Evolutionary conservation across 1,140 invertebrate species (phyloP).

Genomic region (Cheumatopsyche charites): DNA sequence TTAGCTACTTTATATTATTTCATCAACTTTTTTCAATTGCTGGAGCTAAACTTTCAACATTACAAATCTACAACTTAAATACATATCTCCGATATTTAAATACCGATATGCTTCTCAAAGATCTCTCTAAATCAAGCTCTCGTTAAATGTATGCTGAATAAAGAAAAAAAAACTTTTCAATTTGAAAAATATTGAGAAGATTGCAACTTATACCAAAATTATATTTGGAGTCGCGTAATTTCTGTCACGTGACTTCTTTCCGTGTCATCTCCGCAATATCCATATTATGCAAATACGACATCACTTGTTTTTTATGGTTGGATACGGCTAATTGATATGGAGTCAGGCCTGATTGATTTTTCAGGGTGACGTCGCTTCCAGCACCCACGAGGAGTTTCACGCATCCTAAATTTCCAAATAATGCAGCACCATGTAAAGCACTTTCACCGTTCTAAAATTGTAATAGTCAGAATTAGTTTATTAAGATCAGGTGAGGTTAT

Average conservation of each 20-base stretch:
- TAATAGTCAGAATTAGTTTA: not conserved
- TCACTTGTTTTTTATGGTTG: conserved; percentile 64
- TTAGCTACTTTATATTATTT: too few species aligned
- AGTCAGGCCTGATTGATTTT: conserved; percentile 74
- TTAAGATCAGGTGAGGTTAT: not conserved
- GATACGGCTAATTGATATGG: conserved; percentile 69
- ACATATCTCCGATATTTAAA: too few species aligned
- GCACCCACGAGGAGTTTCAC: conserved; percentile 77
- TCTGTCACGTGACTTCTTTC: conserved; percentile 13
- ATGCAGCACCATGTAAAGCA: conserved; percentile 85
- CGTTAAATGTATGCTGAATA: too few species aligned
- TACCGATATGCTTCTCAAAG: too few species aligned
- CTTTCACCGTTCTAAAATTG: conserved; percentile 87
- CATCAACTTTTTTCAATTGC: too few species aligned
- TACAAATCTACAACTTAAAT: too few species aligned
- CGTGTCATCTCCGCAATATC: conserved; percentile 46
- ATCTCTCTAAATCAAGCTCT: too few species aligned
- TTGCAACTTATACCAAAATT: not conserved
- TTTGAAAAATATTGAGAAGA: too few species aligned
- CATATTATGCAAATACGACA: conserved; percentile 62
- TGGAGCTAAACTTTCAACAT: too few species aligned
- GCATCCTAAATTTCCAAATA: conserved; percentile 84
- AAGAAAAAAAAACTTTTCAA: too few species aligned
- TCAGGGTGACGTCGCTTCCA: conserved; percentile 70
- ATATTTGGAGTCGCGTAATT: not conserved